A percentile compares a stretch with the other conserved stretches of the same genome.
Conservation (phyloP, 2,113 vertebrate genomes). For the Gorsachius goisagi region DNA sequence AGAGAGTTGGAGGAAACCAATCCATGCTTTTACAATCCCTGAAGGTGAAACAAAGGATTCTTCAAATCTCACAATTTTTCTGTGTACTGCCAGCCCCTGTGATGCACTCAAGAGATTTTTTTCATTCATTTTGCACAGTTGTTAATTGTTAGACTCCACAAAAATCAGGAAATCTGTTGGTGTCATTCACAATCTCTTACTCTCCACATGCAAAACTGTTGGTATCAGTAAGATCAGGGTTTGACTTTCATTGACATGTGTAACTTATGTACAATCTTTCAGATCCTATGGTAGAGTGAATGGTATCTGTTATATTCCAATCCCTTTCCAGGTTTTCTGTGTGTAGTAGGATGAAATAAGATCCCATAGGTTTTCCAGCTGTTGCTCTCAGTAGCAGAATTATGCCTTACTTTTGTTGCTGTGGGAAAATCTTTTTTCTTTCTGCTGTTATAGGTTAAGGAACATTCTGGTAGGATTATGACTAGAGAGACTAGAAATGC, state of each 20-base stretch:
- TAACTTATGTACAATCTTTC: neutral
- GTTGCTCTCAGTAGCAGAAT: neutral
- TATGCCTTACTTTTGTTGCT: neutral
- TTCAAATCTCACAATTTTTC: neutral
- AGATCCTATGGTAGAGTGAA: neutral
- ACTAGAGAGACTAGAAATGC: neutral
- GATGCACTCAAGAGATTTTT: neutral
- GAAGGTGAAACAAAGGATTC: neutral
- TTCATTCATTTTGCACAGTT: neutral
- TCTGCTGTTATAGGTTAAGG: neutral
- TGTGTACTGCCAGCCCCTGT: neutral
- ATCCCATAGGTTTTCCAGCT: neutral
- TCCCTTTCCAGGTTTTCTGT: neutral
- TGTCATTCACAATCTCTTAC: neutral
- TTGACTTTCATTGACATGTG: neutral
- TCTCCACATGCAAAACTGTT: neutral
- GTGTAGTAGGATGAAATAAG: neutral
- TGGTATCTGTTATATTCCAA: neutral
- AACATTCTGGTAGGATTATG: neutral
- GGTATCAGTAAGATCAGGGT: neutral
- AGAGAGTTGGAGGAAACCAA: neutral
- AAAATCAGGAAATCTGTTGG: neutral
- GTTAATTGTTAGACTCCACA: neutral
- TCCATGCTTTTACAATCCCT: neutral
- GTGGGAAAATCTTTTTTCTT: neutral